Conservation (phyloP, 2,888 invertebrate genomes). For the Philereme vetulata region DNA sequence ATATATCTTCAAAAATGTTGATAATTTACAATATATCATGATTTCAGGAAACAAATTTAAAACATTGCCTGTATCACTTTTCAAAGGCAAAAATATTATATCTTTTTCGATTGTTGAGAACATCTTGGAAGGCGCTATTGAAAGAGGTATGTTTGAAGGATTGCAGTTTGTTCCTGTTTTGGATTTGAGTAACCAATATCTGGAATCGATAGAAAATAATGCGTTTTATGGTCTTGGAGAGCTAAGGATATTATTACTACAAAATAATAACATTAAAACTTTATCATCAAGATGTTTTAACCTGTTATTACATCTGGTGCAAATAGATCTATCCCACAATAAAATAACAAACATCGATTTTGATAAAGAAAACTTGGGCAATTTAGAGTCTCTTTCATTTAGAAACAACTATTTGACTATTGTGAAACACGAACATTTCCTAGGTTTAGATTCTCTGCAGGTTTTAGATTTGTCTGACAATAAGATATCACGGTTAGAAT, state of each 20-base stretch:
- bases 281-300: conserved; percentile 54
- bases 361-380: conserved; percentile 51
- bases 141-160: conserved; percentile 61
- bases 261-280: conserved; percentile 54
- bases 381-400: conserved; percentile 50
- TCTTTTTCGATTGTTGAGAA: conserved; percentile 54
- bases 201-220: conserved; percentile 56
- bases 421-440: conserved; percentile 51
- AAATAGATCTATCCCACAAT: conserved; percentile 63
- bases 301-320: conserved; percentile 44
- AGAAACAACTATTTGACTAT: conserved; percentile 53
- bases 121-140: conserved; percentile 51
- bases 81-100: conserved; percentile 53
- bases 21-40: conserved; percentile 45
- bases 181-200: conserved; percentile 55
- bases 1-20: conserved; percentile 44
- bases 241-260: conserved; percentile 50
- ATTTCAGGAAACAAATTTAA: conserved; percentile 59
- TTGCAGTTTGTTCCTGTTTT: conserved; percentile 46
- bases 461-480: conserved; percentile 65
- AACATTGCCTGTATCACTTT: conserved; percentile 52
- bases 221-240: conserved; percentile 56
- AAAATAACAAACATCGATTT: conserved; percentile 55
- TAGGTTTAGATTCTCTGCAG: conserved; percentile 47
- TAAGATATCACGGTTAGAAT: conserved; percentile 52